These are phyloP conservation scores for Rhea pennata DNA, from an alignment of 2,113 vertebrate species.

Conservation along the genomic window DNA sequence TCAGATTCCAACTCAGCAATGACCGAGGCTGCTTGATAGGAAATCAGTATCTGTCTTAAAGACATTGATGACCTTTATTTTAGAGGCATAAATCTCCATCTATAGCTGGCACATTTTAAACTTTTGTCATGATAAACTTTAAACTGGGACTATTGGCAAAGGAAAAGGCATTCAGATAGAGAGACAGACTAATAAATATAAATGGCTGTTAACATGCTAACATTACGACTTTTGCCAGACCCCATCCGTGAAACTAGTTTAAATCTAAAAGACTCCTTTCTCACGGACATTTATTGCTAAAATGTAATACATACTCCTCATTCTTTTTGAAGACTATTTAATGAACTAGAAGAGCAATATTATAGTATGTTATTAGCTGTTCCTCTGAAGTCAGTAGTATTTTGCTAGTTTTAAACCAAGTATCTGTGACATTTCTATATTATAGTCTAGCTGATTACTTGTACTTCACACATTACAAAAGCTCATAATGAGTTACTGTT, in stretches of 20 bases:
- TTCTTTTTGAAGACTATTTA: constrained; percentile 16
- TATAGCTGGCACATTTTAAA: background rate
- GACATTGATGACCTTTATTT: background rate
- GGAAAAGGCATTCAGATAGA: background rate
- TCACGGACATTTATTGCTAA: background rate
- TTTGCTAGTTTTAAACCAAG: constrained; percentile 45
- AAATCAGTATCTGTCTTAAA: background rate
- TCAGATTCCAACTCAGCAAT: background rate
- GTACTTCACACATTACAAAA: constrained; percentile 38
- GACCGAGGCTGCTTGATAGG: background rate
- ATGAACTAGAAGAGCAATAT: background rate
- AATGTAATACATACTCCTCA: background rate
- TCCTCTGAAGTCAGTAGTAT: constrained; percentile 30
- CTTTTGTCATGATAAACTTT: background rate
- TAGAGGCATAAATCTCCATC: background rate
- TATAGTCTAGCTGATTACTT: constrained; percentile 36
- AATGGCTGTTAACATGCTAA: background rate
- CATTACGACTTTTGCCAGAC: background rate
- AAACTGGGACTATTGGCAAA: background rate
- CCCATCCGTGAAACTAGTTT: constrained; percentile 3
- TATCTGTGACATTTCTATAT: background rate
- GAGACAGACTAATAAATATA: background rate
- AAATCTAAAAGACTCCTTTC: constrained; percentile 40
- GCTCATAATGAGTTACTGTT: constrained; percentile 26
- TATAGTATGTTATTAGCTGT: background rate